Base-by-base conservation (phyloP, 2,888 invertebrate species). In the Timandra comae region DNA sequence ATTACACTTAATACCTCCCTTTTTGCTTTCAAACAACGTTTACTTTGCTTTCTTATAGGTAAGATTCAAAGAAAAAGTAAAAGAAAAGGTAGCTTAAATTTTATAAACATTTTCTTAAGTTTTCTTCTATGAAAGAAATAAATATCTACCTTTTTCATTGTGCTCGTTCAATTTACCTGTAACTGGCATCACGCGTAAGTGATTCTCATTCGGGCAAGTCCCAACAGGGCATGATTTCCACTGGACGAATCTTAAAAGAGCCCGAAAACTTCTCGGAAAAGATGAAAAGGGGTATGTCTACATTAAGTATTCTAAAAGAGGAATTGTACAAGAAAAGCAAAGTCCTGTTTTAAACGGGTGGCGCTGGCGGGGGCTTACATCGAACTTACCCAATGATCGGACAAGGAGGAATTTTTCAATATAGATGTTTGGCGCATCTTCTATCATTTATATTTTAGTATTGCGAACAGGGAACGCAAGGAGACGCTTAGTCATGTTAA, bases 241-340 rank as follows among this genome's bases (percentile, higher is more conserved):
- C 65, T 65, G 68, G 65, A 60, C 71, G 69, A 57, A 56, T 68
- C 68, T 65, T 62, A 67, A 78, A 68, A 69, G 73, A 68, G 60
- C 57, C 65, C 68, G 58, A 72, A 67, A 79, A 79, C 63, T 79
- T 78, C 65, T 62, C 49, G 44, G 61, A 60, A 70, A 63, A 67
- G 71, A 73, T 68, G 71, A 76, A 79, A 79, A 75, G 76, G 76
- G 76, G 74, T 73, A 71, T 65, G 41, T 76, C 74, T 75, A 68
- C 69, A 79, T 78, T 77, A 77, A 78, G 73, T 79, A 79, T 79
- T 78, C 72, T 60, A 63, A 79, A 77, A 79, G 77, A 75, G 61
- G 67, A 74, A 73, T 74, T 74, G 77, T 76, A 76, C 72, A 73
- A 75, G 78, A 78, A 80, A 79, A 80, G 80, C 80, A 79, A 79